Evolutionary conservation across 2,113 vertebrate species (phyloP).

Genomic region (Austrofundulus limnaeus): DNA sequence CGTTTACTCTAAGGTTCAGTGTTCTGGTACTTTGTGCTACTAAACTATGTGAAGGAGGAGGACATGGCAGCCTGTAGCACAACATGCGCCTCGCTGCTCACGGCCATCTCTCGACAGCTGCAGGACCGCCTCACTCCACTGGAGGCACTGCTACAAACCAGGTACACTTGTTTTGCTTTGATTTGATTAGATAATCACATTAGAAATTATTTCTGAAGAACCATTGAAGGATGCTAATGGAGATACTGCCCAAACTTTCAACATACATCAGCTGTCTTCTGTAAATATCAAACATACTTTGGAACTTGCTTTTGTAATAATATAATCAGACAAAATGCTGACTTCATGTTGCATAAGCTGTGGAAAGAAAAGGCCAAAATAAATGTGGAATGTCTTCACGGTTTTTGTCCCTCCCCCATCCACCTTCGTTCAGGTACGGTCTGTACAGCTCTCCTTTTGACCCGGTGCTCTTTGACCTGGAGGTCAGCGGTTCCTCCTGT

Average conservation of each 20-base stretch:
- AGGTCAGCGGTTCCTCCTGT: conserved; percentile 97
- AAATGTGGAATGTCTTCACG: neutral
- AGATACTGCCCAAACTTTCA: too few relatives aligned
- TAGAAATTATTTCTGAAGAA: too few relatives aligned
- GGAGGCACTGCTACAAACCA: conserved; percentile 95
- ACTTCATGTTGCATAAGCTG: too few relatives aligned
- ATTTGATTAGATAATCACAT: too few relatives aligned
- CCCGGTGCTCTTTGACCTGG: conserved; percentile 97
- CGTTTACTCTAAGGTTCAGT: conserved; percentile 85
- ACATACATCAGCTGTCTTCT: too few relatives aligned
- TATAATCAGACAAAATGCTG: too few relatives aligned
- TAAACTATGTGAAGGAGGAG: conserved; percentile 99
- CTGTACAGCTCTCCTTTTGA: conserved; percentile 98
- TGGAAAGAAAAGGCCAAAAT: too few relatives aligned
- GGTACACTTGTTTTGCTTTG: conserved; percentile 67
- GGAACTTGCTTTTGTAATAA: too few relatives aligned
- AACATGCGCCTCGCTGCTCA: conserved; percentile 91
- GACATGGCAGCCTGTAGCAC: conserved; percentile 95
- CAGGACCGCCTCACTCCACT: conserved; percentile 95
- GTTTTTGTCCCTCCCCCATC: neutral
- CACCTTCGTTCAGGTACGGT: conserved; percentile 85
- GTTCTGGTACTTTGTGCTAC: conserved; percentile 98
- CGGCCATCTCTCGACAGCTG: conserved; percentile 91
- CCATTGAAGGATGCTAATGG: too few relatives aligned
- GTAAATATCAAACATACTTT: too few relatives aligned